Evolutionary conservation across 2,797 vertebrate genomes (phyloP).

Genomic region (Acomys russatus): DNA sequence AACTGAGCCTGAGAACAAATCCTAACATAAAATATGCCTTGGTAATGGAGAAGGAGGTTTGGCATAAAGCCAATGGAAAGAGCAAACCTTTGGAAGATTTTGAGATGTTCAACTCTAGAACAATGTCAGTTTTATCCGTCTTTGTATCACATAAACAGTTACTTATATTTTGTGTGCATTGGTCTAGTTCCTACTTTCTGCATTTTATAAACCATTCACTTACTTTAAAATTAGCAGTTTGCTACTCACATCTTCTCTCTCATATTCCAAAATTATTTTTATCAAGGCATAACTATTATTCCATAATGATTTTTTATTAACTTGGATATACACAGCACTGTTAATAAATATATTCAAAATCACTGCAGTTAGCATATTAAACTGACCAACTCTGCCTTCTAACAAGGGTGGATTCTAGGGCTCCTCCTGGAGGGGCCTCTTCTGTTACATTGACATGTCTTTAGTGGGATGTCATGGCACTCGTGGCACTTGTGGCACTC

Average conservation of each 20-base stretch:
- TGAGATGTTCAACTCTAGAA: background rate
- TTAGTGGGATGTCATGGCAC: no score
- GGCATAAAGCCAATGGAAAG: background rate
- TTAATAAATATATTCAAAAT: background rate
- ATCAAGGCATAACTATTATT: background rate
- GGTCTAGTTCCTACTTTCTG: background rate
- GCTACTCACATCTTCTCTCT: background rate
- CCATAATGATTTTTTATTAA: background rate
- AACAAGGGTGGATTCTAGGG: background rate
- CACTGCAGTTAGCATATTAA: background rate
- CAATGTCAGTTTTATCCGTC: background rate
- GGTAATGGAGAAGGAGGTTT: background rate
- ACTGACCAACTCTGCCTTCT: background rate
- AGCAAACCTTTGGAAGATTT: background rate
- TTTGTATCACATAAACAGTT: background rate
- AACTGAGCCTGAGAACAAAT: background rate
- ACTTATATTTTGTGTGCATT: background rate
- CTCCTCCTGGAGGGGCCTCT: background rate
- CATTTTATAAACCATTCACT: background rate
- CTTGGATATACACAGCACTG: background rate
- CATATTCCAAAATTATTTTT: background rate
- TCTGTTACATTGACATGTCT: background rate
- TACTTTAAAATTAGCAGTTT: slow-evolving; percentile 29
- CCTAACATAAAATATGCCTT: background rate
- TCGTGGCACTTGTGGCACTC: background rate